These are phyloP conservation scores for Hyposoter dolosus DNA, from an alignment of 2,888 invertebrate genomes.

Conservation along the genomic window DNA sequence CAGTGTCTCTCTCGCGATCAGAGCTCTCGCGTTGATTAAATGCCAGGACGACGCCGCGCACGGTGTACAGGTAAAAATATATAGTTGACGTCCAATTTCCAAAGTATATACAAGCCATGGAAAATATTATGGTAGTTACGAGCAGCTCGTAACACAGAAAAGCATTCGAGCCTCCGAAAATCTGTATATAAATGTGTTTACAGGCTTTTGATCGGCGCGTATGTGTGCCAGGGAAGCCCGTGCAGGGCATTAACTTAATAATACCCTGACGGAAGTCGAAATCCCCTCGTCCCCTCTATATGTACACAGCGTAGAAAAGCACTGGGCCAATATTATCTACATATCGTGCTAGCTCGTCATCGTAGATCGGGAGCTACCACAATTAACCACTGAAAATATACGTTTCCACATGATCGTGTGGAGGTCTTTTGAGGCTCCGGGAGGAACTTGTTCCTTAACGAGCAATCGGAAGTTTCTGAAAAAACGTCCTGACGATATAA, in stretches of 20 bases:
- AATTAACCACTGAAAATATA: neutral
- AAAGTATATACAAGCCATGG: neutral
- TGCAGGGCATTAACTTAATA: slow-evolving; percentile 64
- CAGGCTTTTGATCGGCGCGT: slow-evolving; percentile 28
- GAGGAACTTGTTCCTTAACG: no score
- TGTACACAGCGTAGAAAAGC: slow-evolving; percentile 1
- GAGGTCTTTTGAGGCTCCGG: neutral
- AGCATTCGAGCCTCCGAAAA: slow-evolving; percentile 17
- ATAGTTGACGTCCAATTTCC: neutral
- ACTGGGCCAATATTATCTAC: slow-evolving; percentile 16
- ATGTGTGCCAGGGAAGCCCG: neutral
- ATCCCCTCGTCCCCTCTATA: slow-evolving; percentile 18
- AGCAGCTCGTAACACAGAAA: neutral
- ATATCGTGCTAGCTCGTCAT: neutral
- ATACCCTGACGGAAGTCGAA: slow-evolving; percentile 62
- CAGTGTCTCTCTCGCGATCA: neutral
- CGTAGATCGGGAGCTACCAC: neutral
- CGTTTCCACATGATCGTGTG: neutral
- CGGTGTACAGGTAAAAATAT: neutral
- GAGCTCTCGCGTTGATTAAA: slow-evolving; percentile 55
- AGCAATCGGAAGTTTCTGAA: neutral
- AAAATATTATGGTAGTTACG: slow-evolving; percentile 13
- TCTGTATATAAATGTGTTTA: slow-evolving; percentile 60
- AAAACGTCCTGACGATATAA: neutral
- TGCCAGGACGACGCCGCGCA: neutral